These are phyloP conservation scores for Sialia sialis DNA, from an alignment of 2,113 vertebrate species.

Conservation along the genomic window DNA sequence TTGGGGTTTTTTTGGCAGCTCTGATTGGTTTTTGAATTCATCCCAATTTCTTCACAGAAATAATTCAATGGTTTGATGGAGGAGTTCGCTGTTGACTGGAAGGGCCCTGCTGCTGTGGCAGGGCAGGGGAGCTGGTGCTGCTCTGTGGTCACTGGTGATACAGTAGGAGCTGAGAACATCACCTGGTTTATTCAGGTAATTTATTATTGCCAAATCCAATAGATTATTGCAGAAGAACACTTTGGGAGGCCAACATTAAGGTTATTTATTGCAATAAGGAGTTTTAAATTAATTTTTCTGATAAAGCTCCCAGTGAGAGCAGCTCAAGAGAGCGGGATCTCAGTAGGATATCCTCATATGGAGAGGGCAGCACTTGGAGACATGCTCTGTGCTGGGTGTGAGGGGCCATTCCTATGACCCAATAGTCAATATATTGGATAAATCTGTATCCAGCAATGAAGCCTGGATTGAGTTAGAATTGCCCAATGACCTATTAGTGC, in stretches of 20 bases:
- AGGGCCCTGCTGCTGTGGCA: background rate
- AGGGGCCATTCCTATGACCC: background rate
- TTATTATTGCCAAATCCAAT: background rate
- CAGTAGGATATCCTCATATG: accelerated
- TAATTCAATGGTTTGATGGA: background rate
- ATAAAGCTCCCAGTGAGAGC: background rate
- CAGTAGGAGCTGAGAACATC: background rate
- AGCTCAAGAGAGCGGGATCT: background rate
- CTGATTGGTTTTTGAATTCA: background rate
- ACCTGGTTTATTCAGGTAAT: background rate
- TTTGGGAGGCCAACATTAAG: background rate
- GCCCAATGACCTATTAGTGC: constrained; percentile 4
- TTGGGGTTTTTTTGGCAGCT: background rate
- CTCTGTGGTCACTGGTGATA: background rate
- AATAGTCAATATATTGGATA: background rate
- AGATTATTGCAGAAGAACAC: background rate
- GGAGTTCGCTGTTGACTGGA: background rate
- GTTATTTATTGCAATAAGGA: background rate
- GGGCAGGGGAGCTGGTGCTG: background rate
- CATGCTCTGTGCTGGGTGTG: background rate
- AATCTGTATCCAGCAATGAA: background rate
- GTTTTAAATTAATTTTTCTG: background rate
- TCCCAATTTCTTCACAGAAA: background rate
- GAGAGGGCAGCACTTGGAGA: background rate
- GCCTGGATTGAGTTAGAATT: background rate